These are phyloP conservation scores for Amitus sp. DNA, from an alignment of 2,888 invertebrate species.

Conservation along the genomic window DNA sequence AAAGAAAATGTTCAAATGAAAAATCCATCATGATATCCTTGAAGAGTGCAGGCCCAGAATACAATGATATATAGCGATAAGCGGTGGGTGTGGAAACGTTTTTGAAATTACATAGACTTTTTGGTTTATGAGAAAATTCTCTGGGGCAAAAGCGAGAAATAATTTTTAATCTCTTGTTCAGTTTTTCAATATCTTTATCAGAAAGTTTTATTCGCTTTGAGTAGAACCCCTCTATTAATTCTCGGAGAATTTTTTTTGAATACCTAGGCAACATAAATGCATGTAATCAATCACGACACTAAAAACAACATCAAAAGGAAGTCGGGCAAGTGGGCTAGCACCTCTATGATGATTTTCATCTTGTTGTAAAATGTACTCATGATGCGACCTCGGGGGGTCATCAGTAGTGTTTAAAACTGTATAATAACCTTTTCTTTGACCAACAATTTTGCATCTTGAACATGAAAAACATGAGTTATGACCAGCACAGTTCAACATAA, in stretches of 20 bases:
- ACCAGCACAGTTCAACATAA: constrained; percentile 22
- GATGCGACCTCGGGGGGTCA: constrained; percentile 12
- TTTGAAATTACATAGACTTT: too few species aligned
- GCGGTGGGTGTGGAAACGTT: too few species aligned
- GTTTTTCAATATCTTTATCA: too few species aligned
- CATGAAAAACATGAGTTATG: constrained; percentile 23
- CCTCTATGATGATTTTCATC: constrained; percentile 29
- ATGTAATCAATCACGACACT: constrained; percentile 27
- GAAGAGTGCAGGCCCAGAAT: too few species aligned
- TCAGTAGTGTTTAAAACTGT: constrained; percentile 6
- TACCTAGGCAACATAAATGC: constrained; percentile 26
- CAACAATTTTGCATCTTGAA: constrained; percentile 18
- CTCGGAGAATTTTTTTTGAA: constrained; percentile 28
- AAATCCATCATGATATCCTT: too few species aligned
- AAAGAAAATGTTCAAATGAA: too few species aligned
- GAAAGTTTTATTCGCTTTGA: too few species aligned
- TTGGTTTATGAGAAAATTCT: too few species aligned
- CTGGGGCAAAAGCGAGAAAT: too few species aligned
- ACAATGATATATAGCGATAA: too few species aligned
- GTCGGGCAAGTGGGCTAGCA: constrained; percentile 14
- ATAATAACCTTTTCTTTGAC: neutral
- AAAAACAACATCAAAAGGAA: constrained; percentile 19
- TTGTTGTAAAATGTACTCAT: constrained; percentile 1
- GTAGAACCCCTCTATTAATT: too few species aligned
- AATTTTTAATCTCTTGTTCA: too few species aligned